Percentiles rank a stretch among this genome's conserved stretches.
These are phyloP conservation scores for Setophaga coronata DNA, from an alignment of 2,113 vertebrate genomes.

Conservation along the genomic window DNA sequence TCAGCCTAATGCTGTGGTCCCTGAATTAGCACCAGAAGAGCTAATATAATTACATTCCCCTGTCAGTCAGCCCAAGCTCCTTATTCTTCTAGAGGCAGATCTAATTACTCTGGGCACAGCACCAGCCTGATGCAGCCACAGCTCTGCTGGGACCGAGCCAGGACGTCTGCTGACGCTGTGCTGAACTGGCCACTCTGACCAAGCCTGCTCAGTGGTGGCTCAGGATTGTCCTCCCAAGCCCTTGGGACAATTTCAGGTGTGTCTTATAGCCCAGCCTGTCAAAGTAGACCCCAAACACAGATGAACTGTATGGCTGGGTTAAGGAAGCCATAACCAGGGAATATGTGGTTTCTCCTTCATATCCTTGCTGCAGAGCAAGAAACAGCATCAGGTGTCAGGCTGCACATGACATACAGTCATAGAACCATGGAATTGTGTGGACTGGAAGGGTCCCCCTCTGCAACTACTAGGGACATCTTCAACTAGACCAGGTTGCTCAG, in stretches of 20 bases:
- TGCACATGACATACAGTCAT: background rate
- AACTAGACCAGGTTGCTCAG: background rate
- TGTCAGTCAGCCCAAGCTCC: background rate
- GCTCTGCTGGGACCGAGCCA: background rate
- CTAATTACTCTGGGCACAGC: background rate
- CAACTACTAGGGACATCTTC: background rate
- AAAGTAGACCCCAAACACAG: background rate
- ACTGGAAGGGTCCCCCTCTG: background rate
- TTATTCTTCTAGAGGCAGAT: conserved; percentile 1
- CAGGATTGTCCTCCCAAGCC: background rate
- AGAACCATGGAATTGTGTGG: background rate
- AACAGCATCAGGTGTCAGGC: background rate
- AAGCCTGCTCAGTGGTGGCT: background rate
- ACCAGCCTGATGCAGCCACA: background rate
- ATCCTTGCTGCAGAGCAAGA: background rate
- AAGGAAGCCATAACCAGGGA: background rate
- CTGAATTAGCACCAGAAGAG: background rate
- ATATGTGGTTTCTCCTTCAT: background rate
- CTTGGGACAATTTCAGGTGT: background rate
- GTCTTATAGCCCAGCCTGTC: background rate
- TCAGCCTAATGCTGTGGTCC: background rate
- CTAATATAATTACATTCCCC: background rate
- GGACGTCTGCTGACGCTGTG: fast-evolving
- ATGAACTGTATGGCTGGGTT: background rate
- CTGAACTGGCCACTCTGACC: background rate